phyloP scores from a whole-genome alignment of 2,113 vertebrate genomes.

The Catharus minimus region DNA sequence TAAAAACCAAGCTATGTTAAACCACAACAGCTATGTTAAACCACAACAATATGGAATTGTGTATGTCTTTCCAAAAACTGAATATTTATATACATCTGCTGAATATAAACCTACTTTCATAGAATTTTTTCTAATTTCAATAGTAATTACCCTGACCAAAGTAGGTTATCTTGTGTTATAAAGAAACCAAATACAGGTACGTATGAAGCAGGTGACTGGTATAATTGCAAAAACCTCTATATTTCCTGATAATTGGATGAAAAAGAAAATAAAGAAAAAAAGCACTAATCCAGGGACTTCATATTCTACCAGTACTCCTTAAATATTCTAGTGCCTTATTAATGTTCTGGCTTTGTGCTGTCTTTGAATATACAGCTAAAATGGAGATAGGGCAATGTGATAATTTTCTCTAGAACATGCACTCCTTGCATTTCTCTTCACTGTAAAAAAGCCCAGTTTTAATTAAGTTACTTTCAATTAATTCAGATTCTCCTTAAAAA shows the following conservation, averaged over 20 bases:
- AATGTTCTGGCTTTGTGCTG: conserved; percentile 19
- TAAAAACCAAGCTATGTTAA: neutral
- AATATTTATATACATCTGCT: neutral
- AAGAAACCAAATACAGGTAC: neutral
- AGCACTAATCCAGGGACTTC: neutral
- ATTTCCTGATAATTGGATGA: neutral
- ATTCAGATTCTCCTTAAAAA: conserved; percentile 67
- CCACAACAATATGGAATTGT: neutral
- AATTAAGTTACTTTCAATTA: conserved; percentile 62
- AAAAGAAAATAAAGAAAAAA: neutral
- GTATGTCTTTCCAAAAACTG: neutral
- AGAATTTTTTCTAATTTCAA: neutral
- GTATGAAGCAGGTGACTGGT: neutral
- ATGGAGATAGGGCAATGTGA: neutral
- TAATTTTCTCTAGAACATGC: conserved; percentile 31
- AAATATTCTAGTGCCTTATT: conserved; percentile 30
- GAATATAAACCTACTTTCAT: neutral
- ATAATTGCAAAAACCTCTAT: neutral
- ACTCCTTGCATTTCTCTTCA: conserved; percentile 51
- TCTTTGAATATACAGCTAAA: conserved; percentile 10
- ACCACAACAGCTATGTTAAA: neutral
- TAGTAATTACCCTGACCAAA: neutral
- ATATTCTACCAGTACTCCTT: neutral
- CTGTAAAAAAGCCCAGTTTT: conserved; percentile 58
- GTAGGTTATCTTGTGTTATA: neutral